A percentile compares a stretch with the other conserved stretches of the same genome.
Evolutionary conservation across 2,797 vertebrate species (phyloP).

Genomic region (Remorina albescens): DNA sequence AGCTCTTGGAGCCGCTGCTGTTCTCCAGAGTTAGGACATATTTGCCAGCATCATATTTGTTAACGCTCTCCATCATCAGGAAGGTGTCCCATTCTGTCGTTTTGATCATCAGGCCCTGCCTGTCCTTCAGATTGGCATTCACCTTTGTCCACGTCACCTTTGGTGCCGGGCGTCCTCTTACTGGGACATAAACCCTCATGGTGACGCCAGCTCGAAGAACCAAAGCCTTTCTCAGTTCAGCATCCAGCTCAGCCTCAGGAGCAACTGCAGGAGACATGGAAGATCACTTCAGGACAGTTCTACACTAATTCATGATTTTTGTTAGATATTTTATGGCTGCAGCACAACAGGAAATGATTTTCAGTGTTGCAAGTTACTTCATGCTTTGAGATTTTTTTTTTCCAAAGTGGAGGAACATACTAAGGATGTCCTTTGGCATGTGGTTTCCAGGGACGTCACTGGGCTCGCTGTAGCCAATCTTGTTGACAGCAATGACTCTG

Average conservation of each 20-base stretch:
- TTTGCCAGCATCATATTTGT: constrained; percentile 98
- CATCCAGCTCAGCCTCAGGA: constrained; percentile 97
- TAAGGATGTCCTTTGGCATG: constrained; percentile 93
- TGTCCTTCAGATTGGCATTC: constrained; percentile 91
- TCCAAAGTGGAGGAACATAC: constrained; percentile 82
- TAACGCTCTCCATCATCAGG: constrained; percentile 93
- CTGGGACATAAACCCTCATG: constrained; percentile 96
- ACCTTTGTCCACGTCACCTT: constrained; percentile 96
- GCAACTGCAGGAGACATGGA: constrained; percentile 83
- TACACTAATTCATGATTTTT: not conserved
- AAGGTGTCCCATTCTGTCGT: constrained; percentile 97
- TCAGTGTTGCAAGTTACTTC: not conserved
- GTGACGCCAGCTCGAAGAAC: constrained; percentile 96
- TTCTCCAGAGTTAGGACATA: constrained; percentile 95
- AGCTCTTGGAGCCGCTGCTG: constrained; percentile 94
- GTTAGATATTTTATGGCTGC: not conserved
- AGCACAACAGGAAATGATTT: not conserved
- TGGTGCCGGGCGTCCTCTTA: constrained; percentile 95
- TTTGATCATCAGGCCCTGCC: constrained; percentile 91
- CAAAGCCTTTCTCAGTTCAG: constrained; percentile 94
- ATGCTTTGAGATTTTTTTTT: not conserved
- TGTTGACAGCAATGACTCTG: constrained; percentile 94
- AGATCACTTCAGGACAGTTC: not conserved
- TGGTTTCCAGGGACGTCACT: constrained; percentile 97
- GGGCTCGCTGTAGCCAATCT: constrained; percentile 96